Conservation (phyloP, 2,797 vertebrate genomes). For the Graptemys geographica region DNA sequence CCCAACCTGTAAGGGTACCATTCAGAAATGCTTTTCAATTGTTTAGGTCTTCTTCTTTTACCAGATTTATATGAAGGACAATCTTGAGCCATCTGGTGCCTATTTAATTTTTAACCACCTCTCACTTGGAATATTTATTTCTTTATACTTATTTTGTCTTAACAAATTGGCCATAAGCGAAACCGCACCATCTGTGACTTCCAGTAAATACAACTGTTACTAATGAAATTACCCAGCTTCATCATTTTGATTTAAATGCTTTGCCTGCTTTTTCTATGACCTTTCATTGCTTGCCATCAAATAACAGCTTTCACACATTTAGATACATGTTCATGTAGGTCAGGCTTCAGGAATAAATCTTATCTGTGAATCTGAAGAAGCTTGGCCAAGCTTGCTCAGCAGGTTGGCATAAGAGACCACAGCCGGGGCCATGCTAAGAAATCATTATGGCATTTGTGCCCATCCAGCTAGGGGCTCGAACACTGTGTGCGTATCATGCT, state of each 20-base stretch:
- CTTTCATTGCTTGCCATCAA: slow-evolving; percentile 94
- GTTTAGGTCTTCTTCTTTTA: slow-evolving; percentile 79
- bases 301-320: slow-evolving; percentile 92
- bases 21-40: slow-evolving; percentile 79
- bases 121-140: slow-evolving; percentile 87
- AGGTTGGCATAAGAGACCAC: slow-evolving; percentile 87
- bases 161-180: slow-evolving; percentile 88
- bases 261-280: slow-evolving; percentile 92
- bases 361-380: slow-evolving; percentile 86
- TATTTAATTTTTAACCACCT: slow-evolving; percentile 89
- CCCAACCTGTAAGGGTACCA: slow-evolving; percentile 64
- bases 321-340: slow-evolving; percentile 98
- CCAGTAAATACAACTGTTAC: slow-evolving; percentile 97
- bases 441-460: slow-evolving; percentile 83
- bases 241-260: slow-evolving; percentile 95
- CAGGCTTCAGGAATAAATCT: slow-evolving; percentile 97
- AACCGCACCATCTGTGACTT: slow-evolving; percentile 94
- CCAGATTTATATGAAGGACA: slow-evolving; percentile 85
- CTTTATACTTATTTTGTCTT: slow-evolving; percentile 87
- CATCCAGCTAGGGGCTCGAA: slow-evolving; percentile 84
- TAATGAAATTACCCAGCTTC: slow-evolving; percentile 97
- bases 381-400: slow-evolving; percentile 89
- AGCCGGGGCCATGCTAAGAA: slow-evolving; percentile 83
- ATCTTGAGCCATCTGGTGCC: slow-evolving; percentile 86
- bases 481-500: slow-evolving; percentile 89